Conservation (phyloP, 2,113 vertebrate species). For the Platichthys stellatus region DNA sequence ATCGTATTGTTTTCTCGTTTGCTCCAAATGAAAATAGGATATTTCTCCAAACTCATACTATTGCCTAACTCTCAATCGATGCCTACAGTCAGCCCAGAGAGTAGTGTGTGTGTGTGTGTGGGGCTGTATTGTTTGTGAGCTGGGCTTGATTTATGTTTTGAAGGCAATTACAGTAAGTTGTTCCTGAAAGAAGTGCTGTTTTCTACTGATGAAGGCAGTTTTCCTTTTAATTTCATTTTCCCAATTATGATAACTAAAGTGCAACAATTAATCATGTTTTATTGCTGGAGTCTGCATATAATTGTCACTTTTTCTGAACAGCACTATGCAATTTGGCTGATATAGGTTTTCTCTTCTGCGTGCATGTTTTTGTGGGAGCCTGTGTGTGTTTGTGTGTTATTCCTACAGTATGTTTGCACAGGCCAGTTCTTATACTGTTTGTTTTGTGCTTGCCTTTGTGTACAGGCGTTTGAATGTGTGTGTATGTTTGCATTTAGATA, state of each 20-base stretch:
- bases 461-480: slow-evolving; percentile 12
- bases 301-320: slow-evolving; percentile 61
- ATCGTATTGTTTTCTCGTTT: slow-evolving; percentile 65
- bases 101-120: slow-evolving; percentile 8
- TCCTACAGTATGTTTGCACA: slow-evolving; percentile 5
- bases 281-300: slow-evolving; percentile 74
- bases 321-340: slow-evolving; percentile 63
- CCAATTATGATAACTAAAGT: slow-evolving; percentile 71
- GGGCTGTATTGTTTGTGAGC: slow-evolving; percentile 37
- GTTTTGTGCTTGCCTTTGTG: slow-evolving; percentile 19
- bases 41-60: slow-evolving; percentile 62
- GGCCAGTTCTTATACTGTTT: slow-evolving; percentile 18
- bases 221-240: slow-evolving; percentile 70
- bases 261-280: slow-evolving; percentile 75
- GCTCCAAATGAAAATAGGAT: slow-evolving; percentile 69
- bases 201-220: slow-evolving; percentile 71
- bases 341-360: slow-evolving; percentile 51
- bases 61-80: slow-evolving; percentile 61
- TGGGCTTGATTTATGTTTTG: slow-evolving; percentile 66
- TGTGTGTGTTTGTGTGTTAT: slow-evolving; percentile 25
- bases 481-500: slow-evolving; percentile 16
- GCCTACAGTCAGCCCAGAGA: slow-evolving; percentile 6
- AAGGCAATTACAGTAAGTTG: slow-evolving; percentile 68
- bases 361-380: slow-evolving; percentile 12
- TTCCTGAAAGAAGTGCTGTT: slow-evolving; percentile 55